Percentiles rank a stretch among this genome's conserved stretches.
Evolutionary conservation across 2,888 invertebrate species (phyloP).

Genomic region (Drosophila conformis): DNA sequence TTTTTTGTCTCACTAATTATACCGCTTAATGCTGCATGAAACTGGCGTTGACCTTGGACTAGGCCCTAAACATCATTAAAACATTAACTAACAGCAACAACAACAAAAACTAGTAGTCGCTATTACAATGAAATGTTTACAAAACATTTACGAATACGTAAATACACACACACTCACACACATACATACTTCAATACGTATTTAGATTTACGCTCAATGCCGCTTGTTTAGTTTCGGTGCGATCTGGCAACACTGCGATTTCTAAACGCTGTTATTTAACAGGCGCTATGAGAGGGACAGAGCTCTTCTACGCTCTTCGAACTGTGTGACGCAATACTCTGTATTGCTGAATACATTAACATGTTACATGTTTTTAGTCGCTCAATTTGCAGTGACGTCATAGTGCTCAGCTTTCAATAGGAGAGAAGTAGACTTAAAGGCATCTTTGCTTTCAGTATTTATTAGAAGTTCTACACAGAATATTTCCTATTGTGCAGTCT

Average conservation of each 20-base stretch:
- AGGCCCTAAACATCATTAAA: slow-evolving; percentile 39
- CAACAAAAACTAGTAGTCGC: slow-evolving; percentile 5
- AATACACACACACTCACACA: neutral
- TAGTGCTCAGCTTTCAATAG: neutral
- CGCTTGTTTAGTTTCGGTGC: neutral
- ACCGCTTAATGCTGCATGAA: slow-evolving; percentile 66
- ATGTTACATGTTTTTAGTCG: neutral
- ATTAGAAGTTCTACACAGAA: neutral
- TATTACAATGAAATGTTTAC: slow-evolving; percentile 21
- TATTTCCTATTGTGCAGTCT: neutral
- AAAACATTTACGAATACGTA: slow-evolving; percentile 1
- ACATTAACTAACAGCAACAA: slow-evolving; percentile 16
- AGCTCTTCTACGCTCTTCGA: neutral
- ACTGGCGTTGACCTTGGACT: slow-evolving; percentile 59
- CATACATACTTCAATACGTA: neutral
- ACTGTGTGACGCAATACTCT: neutral
- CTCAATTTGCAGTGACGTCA: slow-evolving; percentile 10
- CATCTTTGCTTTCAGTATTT: neutral
- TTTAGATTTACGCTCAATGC: neutral
- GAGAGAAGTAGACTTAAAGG: neutral
- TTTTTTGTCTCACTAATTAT: slow-evolving; percentile 57
- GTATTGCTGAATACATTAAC: neutral
- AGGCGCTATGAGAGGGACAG: neutral
- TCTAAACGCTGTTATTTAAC: slow-evolving; percentile 9
- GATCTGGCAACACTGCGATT: slow-evolving; percentile 10